These are phyloP conservation scores for Trachurus trachurus DNA, from an alignment of 2,797 vertebrate genomes.

Conservation along the genomic window DNA sequence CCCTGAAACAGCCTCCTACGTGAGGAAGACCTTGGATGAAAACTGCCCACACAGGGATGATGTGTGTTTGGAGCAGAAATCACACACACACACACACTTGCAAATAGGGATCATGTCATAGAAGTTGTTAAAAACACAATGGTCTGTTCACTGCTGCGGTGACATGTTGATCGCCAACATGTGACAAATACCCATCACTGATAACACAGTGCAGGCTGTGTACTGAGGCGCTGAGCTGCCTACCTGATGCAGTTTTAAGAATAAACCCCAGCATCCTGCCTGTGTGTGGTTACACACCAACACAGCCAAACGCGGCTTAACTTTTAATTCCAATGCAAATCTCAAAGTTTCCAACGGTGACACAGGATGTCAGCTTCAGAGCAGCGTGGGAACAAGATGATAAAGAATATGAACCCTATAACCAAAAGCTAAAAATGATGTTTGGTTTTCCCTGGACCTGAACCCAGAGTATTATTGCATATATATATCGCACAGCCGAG, in stretches of 20 bases:
- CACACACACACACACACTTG: neutral
- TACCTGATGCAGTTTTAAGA: too few species aligned
- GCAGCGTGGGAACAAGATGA: neutral
- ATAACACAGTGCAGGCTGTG: too few species aligned
- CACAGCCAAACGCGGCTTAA: neutral
- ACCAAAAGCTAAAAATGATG: neutral
- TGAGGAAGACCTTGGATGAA: constrained; percentile 28
- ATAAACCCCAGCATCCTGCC: too few species aligned
- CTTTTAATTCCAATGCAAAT: neutral
- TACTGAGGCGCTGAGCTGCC: too few species aligned
- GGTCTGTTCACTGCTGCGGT: too few species aligned
- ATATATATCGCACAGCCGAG: neutral
- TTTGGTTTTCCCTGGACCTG: neutral
- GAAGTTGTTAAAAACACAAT: too few species aligned
- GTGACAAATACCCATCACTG: too few species aligned
- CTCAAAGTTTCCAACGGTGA: neutral
- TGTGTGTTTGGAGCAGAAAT: constrained; percentile 19
- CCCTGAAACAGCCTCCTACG: constrained; percentile 22
- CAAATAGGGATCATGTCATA: too few species aligned
- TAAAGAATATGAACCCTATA: neutral
- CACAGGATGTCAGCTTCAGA: neutral
- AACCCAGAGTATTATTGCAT: neutral
- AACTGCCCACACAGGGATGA: constrained; percentile 36
- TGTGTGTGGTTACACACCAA: too few species aligned
- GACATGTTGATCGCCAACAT: too few species aligned